These are phyloP conservation scores for Channa argus DNA, from an alignment of 2,113 vertebrate species.

Conservation along the genomic window DNA sequence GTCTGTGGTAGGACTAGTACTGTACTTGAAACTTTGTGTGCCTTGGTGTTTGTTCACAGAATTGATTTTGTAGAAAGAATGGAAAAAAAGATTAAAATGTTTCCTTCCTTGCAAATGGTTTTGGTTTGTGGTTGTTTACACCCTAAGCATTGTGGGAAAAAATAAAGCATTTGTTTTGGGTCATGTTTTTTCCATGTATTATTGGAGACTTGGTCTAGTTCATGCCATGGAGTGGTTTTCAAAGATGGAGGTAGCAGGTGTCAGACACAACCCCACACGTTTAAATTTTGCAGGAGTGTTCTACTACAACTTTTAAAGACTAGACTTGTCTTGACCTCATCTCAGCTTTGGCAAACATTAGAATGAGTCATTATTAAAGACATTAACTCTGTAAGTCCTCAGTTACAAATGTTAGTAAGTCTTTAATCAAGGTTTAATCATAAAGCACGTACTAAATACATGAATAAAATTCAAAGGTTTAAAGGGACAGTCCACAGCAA, in stretches of 20 bases:
- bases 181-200: slow-evolving; percentile 30
- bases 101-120: not conserved
- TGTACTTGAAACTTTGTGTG: slow-evolving; percentile 57
- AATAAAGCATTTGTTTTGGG: slow-evolving; percentile 20
- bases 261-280: slow-evolving; percentile 39
- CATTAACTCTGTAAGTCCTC: no score
- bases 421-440: no score
- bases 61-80: slow-evolving; percentile 26
- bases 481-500: no score
- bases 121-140: not conserved
- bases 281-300: no score
- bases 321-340: no score
- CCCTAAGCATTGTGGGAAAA: not conserved
- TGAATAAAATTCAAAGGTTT: no score
- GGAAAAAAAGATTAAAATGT: not conserved
- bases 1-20: slow-evolving; percentile 23
- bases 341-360: no score
- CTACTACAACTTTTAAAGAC: no score
- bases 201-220: not conserved
- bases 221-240: slow-evolving; percentile 39
- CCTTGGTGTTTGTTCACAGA: slow-evolving; percentile 34
- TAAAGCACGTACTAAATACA: no score
- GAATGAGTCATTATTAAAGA: no score
- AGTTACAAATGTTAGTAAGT: no score
- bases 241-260: slow-evolving; percentile 63